phyloP scores from a whole-genome alignment of 2,797 vertebrate genomes.

The Amniataba percoides region DNA sequence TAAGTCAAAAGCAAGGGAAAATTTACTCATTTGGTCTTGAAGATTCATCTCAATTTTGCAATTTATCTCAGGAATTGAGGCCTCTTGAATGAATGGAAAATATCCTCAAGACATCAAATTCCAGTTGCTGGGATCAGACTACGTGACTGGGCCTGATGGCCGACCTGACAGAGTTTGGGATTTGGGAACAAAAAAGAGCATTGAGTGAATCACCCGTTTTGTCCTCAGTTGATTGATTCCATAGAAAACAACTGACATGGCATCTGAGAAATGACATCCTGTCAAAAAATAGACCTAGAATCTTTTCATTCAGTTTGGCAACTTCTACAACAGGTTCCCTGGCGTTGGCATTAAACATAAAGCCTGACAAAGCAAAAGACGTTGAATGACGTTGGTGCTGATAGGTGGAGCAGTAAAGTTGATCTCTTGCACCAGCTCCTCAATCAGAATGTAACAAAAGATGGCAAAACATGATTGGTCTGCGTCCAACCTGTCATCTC shows the following conservation, averaged over 20 bases:
- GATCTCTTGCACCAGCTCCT: background rate
- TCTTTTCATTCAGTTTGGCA: background rate
- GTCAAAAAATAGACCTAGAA: background rate
- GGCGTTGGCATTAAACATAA: background rate
- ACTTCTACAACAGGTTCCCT: background rate
- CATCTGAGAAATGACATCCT: conserved; percentile 2
- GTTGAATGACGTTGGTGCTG: background rate
- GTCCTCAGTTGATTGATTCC: background rate
- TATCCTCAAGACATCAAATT: background rate
- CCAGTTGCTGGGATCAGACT: conserved; percentile 22
- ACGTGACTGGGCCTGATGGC: background rate
- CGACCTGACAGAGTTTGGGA: background rate
- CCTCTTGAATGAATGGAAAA: conserved; percentile 11
- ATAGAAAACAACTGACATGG: background rate
- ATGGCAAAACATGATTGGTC: background rate
- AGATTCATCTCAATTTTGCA: background rate
- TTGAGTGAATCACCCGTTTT: background rate
- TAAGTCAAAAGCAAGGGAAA: background rate
- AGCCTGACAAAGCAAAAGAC: conserved; percentile 5
- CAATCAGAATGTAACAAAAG: background rate
- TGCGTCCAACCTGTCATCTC: background rate
- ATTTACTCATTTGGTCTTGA: conserved; percentile 7
- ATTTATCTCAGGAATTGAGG: conserved; percentile 9
- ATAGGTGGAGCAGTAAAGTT: background rate
- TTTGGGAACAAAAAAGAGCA: background rate